These are phyloP conservation scores for Saccostrea glomerata DNA, from an alignment of 1,140 invertebrate genomes.

Conservation along the genomic window DNA sequence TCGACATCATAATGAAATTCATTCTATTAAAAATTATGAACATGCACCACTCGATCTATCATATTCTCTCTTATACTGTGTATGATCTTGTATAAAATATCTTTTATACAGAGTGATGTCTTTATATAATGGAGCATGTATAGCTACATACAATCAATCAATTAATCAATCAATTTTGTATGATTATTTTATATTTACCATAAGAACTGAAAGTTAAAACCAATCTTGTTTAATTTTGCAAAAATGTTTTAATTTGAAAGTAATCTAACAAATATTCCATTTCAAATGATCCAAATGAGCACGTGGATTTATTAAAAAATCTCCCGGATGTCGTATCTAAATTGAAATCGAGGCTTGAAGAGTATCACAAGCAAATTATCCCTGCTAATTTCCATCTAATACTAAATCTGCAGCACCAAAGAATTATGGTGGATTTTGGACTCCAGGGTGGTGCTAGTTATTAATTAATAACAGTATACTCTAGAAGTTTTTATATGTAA, in stretches of 20 bases:
- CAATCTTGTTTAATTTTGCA: too few species aligned
- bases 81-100: too few species aligned
- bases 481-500: not conserved
- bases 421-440: slow-evolving; percentile 57
- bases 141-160: too few species aligned
- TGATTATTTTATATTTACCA: too few species aligned
- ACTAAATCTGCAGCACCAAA: slow-evolving; percentile 45
- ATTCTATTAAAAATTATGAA: not conserved
- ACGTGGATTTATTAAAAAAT: slow-evolving; percentile 48
- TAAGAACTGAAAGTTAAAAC: too few species aligned
- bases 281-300: slow-evolving; percentile 61
- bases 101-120: too few species aligned
- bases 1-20: not conserved
- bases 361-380: slow-evolving; percentile 58
- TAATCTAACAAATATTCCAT: too few species aligned
- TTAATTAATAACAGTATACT: not conserved
- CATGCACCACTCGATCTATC: too few species aligned
- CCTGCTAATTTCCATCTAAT: slow-evolving; percentile 53
- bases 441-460: slow-evolving; percentile 61
- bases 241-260: too few species aligned
- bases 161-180: too few species aligned
- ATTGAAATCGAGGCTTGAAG: slow-evolving; percentile 49
- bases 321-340: slow-evolving; percentile 55
- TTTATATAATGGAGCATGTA: too few species aligned
- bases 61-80: too few species aligned